Evolutionary conservation across 2,113 vertebrate species (phyloP).

Genomic region (Sander lucioperca): DNA sequence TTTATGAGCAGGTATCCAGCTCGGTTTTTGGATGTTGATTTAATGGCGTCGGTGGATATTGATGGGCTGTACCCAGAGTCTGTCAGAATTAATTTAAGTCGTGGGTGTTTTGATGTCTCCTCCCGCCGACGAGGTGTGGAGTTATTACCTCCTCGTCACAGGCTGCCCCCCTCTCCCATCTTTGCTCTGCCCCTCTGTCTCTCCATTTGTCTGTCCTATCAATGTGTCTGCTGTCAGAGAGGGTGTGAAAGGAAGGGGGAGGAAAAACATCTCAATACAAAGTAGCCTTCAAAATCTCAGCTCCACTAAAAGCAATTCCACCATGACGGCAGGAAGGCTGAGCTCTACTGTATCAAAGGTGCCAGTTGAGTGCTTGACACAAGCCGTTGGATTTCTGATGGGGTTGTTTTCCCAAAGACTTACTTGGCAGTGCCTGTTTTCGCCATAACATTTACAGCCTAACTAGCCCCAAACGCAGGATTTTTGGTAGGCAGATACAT

Average conservation of each 20-base stretch:
- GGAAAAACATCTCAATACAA: constrained; percentile 70
- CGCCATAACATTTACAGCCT: constrained; percentile 23
- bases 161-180: neutral
- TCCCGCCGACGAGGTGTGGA: constrained; percentile 47
- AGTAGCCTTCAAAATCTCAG: constrained; percentile 58
- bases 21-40: constrained; percentile 64
- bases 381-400: constrained; percentile 58
- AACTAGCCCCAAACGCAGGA: constrained; percentile 8
- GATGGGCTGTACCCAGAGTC: constrained; percentile 61
- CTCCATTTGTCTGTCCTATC: constrained; percentile 55
- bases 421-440: constrained; percentile 47
- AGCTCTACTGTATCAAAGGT: constrained; percentile 62
- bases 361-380: constrained; percentile 62
- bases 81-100: constrained; percentile 73
- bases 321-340: constrained; percentile 37
- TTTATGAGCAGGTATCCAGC: constrained; percentile 55
- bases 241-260: constrained; percentile 14
- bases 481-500: constrained; percentile 2
- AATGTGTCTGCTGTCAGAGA: constrained; percentile 45
- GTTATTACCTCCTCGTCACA: constrained; percentile 66
- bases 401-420: constrained; percentile 61
- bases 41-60: constrained; percentile 59
- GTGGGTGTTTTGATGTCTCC: constrained; percentile 58
- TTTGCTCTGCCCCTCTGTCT: constrained; percentile 27
- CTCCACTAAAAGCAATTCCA: constrained; percentile 56